These are phyloP conservation scores for Furcifer pardalis DNA, from an alignment of 2,797 vertebrate genomes.

Conservation along the genomic window DNA sequence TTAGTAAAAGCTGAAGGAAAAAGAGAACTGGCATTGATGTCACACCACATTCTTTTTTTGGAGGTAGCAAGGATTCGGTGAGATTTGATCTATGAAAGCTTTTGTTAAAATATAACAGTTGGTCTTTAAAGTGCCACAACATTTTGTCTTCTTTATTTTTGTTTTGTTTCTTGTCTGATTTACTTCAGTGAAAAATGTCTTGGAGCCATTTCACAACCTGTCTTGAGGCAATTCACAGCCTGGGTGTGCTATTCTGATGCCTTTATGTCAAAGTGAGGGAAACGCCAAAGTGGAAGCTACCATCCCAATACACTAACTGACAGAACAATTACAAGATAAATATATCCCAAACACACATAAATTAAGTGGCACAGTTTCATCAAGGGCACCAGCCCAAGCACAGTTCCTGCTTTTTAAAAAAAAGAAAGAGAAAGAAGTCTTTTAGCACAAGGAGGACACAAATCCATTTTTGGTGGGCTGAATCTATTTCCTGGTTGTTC, in stretches of 20 bases:
- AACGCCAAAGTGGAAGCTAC: background rate
- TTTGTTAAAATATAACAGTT: too few species aligned
- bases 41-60: background rate
- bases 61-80: too few species aligned
- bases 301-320: constrained; percentile 56
- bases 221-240: background rate
- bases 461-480: background rate
- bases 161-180: too few species aligned
- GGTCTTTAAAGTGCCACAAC: too few species aligned
- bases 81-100: too few species aligned
- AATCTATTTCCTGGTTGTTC: background rate
- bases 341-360: constrained; percentile 72
- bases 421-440: constrained; percentile 11
- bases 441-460: constrained; percentile 20
- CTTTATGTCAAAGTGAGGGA: constrained; percentile 6
- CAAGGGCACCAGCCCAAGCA: constrained; percentile 6
- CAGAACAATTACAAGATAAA: constrained; percentile 70
- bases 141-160: too few species aligned
- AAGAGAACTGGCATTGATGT: background rate
- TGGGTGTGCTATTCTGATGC: constrained; percentile 1
- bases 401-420: constrained; percentile 36
- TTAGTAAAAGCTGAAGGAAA: background rate
- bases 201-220: background rate
- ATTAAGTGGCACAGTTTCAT: constrained; percentile 53
- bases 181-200: background rate